Conservation (phyloP, 2,797 vertebrate species). For the Caiman crocodilus region DNA sequence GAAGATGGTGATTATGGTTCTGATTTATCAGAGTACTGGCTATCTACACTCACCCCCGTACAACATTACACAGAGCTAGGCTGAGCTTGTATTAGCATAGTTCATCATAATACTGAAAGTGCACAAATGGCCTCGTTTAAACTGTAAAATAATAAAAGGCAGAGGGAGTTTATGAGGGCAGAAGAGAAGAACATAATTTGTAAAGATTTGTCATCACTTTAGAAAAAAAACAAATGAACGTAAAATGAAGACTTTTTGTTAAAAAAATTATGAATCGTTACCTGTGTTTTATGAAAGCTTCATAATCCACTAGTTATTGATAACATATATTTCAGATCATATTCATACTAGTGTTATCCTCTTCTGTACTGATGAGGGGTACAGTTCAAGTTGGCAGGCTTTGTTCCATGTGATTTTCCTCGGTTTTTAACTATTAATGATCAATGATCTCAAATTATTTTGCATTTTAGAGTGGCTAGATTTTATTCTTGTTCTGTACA, state of each 20-base stretch:
- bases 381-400: neutral
- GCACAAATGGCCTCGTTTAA: neutral
- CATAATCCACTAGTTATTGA: neutral
- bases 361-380: neutral
- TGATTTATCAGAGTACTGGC: neutral
- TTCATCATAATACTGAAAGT: neutral
- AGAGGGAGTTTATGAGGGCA: too few species aligned
- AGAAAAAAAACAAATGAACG: neutral
- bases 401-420: neutral
- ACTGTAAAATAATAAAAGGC: neutral
- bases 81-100: neutral
- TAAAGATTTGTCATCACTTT: too few species aligned
- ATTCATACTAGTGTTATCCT: constrained; percentile 19
- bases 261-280: constrained; percentile 1
- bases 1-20: neutral
- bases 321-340: neutral
- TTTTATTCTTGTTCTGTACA: neutral
- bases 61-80: neutral
- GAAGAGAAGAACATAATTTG: too few species aligned
- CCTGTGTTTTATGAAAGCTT: neutral
- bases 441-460: neutral
- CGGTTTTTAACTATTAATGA: constrained; percentile 43
- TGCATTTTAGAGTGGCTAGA: constrained; percentile 15
- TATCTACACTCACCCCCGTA: too few species aligned
- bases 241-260: neutral